These are phyloP conservation scores for Drosophila carrolli DNA, from an alignment of 1,140 invertebrate genomes.

Conservation along the genomic window DNA sequence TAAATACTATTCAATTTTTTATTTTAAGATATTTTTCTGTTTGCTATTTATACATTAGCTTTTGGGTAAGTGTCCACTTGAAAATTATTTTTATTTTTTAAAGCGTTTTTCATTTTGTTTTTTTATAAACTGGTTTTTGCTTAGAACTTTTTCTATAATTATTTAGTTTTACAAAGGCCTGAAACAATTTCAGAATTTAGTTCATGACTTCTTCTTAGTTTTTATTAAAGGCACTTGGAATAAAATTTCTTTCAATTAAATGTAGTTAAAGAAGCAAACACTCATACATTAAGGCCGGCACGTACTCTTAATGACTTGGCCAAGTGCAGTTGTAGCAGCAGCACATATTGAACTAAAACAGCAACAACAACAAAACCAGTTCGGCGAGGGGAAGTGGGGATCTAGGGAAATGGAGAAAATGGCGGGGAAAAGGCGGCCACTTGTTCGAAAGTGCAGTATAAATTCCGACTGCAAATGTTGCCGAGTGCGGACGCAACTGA, in stretches of 20 bases:
- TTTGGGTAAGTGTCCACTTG: too few relatives aligned
- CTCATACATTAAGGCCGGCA: conserved; percentile 29
- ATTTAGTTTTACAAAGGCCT: neutral
- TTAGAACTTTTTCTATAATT: neutral
- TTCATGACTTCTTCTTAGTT: neutral
- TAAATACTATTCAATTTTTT: too few relatives aligned
- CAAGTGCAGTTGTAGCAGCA: conserved; percentile 42
- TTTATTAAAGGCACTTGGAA: conserved; percentile 67
- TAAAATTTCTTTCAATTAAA: conserved; percentile 76
- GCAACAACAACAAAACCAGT: conserved; percentile 46
- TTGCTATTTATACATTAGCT: too few relatives aligned
- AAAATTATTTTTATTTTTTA: too few relatives aligned
- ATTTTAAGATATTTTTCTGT: too few relatives aligned
- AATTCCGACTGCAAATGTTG: conserved; percentile 52
- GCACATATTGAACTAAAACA: conserved; percentile 74
- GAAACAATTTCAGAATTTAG: neutral
- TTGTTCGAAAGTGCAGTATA: conserved; percentile 73
- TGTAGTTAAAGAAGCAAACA: conserved; percentile 56
- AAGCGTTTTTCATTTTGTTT: too few relatives aligned
- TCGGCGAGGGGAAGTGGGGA: neutral
- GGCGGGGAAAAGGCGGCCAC: conserved; percentile 26
- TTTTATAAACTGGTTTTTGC: too few relatives aligned
- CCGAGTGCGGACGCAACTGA: conserved; percentile 50
- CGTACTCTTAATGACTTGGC: conserved; percentile 72
- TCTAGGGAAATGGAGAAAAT: conserved; percentile 10